These are phyloP conservation scores for Acrocera orbiculus DNA, from an alignment of 2,888 invertebrate genomes.

Conservation along the genomic window DNA sequence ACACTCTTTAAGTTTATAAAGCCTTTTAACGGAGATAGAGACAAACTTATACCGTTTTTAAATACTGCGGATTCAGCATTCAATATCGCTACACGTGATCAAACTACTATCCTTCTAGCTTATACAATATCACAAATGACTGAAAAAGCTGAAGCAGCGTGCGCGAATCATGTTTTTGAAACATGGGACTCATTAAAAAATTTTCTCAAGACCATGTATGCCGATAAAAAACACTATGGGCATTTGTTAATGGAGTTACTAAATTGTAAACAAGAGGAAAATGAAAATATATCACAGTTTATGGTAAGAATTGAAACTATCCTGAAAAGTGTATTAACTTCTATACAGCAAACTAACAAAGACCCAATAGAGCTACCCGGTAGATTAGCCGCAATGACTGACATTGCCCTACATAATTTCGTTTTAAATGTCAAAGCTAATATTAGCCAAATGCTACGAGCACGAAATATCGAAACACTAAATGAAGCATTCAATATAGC, in stretches of 20 bases:
- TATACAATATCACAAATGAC: conserved; percentile 5
- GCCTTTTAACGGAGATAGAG: background rate
- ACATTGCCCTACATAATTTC: conserved; percentile 6
- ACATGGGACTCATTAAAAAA: conserved; percentile 3
- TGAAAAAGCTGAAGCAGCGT: conserved; percentile 6
- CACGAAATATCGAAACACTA: conserved; percentile 3
- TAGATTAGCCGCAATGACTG: conserved; percentile 6
- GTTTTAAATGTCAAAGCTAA: conserved; percentile 3
- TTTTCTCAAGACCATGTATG: conserved; percentile 5
- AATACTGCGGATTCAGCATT: conserved; percentile 1
- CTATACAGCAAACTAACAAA: conserved; percentile 2
- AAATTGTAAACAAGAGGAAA: conserved; percentile 3
- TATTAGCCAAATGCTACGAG: conserved; percentile 6
- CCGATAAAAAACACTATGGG: conserved; percentile 4
- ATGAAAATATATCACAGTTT: conserved; percentile 4
- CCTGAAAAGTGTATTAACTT: conserved; percentile 1
- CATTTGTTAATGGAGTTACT: conserved; percentile 5
- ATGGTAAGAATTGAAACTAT: conserved; percentile 3
- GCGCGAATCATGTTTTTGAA: conserved; percentile 3
- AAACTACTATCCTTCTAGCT: background rate
- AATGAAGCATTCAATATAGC: conserved; percentile 6
- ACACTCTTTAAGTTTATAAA: conserved; percentile 1
- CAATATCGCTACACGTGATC: background rate
- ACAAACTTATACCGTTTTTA: background rate
- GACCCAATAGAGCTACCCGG: conserved; percentile 3